Base-by-base conservation (phyloP, 2,888 invertebrate species). In the Synanthedon formicaeformis region DNA sequence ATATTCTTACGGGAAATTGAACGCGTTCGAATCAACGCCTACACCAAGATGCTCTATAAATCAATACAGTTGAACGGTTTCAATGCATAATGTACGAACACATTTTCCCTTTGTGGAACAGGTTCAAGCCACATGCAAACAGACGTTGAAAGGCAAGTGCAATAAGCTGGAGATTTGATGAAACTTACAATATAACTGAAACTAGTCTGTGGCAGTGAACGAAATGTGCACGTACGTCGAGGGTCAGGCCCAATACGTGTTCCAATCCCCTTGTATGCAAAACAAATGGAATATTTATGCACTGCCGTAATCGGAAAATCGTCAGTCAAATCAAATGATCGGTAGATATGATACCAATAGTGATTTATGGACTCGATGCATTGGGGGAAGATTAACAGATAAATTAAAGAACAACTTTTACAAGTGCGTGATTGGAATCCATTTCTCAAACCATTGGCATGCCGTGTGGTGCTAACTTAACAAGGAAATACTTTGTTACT, bases 241-340 rank as follows among this genome's bases (percentile, higher is more conserved):
- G 60, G 66, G 63, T 60, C 66, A 63, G 57, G 57, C 63, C 66
- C 68, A 67, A 69, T 71, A 73, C 67, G 59, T 70, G 67, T 69
- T 65, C 58, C 59, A 58, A 62, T 63, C 64, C 69, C 64, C 65
- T 68, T 67, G 69, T 73, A 78, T 75, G 73, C 71, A 70, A 75
- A 81, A 72, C 71, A 74, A 80, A 81, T 75, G 69, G 67, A 63
- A 70, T 76, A 78, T 81, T 81, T 78, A 82, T 81, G 67, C 74
- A 72, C 61, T 63, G 66, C 55, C 58, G 67, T 75, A 76, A 78
- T 75, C 71, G 69, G 67, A 72, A 75, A 71, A 75, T 76, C 71
- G 74, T 78, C 75, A 74, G 77, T 79, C 74, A 75, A 71, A 66
- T 68, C 74, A 75, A 71, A 66, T 68, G 71, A 77, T 78, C 59